Percentiles rank a stretch among this genome's conserved stretches.
phyloP scores from a whole-genome alignment of 2,888 invertebrate genomes.

The Dione juno region DNA sequence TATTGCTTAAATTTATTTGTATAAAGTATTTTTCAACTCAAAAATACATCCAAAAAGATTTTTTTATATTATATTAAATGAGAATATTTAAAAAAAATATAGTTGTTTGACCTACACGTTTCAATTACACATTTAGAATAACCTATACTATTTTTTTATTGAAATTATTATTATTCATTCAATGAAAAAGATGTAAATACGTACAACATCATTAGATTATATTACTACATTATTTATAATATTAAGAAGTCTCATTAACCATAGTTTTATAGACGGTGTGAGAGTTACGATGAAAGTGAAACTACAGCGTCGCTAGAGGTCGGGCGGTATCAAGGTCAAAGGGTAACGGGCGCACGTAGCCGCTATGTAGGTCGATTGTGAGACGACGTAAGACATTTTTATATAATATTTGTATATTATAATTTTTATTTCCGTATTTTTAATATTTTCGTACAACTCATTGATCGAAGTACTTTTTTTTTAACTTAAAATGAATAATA shows the following conservation, averaged over 20 bases:
- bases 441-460: too few species aligned
- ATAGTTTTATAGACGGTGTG: too few species aligned
- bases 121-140: too few species aligned
- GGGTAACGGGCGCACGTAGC: slow-evolving; percentile 2
- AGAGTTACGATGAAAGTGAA: slow-evolving; percentile 22
- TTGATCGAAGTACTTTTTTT: too few species aligned
- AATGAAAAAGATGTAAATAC: too few species aligned
- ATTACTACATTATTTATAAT: background rate
- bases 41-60: background rate
- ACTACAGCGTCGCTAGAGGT: slow-evolving; percentile 6
- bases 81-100: too few species aligned
- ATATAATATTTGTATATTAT: background rate
- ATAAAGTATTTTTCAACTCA: background rate
- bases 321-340: slow-evolving; percentile 21
- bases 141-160: too few species aligned
- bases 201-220: too few species aligned
- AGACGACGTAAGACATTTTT: background rate
- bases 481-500: too few species aligned
- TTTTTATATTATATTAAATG: background rate
- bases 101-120: too few species aligned
- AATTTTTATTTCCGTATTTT: too few species aligned
- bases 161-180: too few species aligned
- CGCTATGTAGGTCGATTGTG: slow-evolving; percentile 20
- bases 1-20: background rate
- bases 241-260: background rate